Evolutionary conservation across 1,140 invertebrate genomes (phyloP), one percentile per base, ranked within the genome.

Genomic region (Drosophila trapezifrons): DNA sequence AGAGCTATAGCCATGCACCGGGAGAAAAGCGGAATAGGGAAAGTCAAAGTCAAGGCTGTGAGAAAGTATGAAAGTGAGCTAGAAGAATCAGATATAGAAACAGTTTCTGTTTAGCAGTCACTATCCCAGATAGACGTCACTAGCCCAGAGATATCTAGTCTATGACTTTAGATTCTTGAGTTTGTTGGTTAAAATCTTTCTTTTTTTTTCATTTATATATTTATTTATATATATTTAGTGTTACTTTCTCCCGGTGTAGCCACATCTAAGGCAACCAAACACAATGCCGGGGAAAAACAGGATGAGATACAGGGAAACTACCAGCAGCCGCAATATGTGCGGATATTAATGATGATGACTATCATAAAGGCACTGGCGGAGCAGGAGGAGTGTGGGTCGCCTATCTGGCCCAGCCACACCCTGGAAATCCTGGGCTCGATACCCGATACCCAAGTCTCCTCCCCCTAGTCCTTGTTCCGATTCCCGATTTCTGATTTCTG

Each of bases 341-440:
- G 66, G 43, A 71, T 72, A 72, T 72, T 72, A 71, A 72, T 72
- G 69, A 58, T 72, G 69, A 72, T 71, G 66, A 72, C 69, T 71
- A 70, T 71, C 67, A 71, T 69, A 71, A 71, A 43, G 65, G 65
- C 37, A 35, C 13, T 32, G 46, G n/a, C 9, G 27, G n/a, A 8
- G 20, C 5, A 8, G 20, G 13, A 37, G n/a, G 12, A 43, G 22
- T 9, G 2, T 17, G 32, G 12, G 17, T 32, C 7, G 7, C 8
- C 51, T 54, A 49, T 49, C 40, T 29, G 17, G 3, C 4, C 8
- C 32, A 54, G 56, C 40, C 42, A 63, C 17, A 40, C 57, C 46
- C 56, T 54, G 32, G 32, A 54, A 20, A 22, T 51, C 27, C 29
- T 52, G 49, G 12, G 29, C 29, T 17, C 5, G 51, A 37, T 54